These are phyloP conservation scores for Leptopilina myrica DNA, from an alignment of 2,888 invertebrate species.

Conservation along the genomic window DNA sequence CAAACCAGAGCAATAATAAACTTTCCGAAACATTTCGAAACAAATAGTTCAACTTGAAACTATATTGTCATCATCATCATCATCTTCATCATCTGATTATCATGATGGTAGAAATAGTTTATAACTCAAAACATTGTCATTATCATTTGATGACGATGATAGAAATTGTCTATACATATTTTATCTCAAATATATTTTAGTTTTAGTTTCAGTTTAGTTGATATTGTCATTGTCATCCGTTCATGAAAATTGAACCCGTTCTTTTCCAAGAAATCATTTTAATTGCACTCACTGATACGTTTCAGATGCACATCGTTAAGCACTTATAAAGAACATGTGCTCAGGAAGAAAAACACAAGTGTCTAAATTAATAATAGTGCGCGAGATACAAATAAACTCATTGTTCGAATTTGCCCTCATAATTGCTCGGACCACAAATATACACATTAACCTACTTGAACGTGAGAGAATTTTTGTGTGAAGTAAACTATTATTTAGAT, in stretches of 20 bases:
- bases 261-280: background rate
- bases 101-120: background rate
- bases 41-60: background rate
- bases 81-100: no score
- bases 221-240: background rate
- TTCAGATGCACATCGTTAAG: background rate
- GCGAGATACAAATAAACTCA: slow-evolving; percentile 9
- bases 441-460: slow-evolving; percentile 34
- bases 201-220: no score
- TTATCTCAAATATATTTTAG: no score
- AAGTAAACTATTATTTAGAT: slow-evolving; percentile 15
- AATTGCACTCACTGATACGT: background rate
- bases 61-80: background rate
- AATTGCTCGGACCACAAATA: slow-evolving; percentile 19
- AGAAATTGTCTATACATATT: background rate
- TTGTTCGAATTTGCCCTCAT: slow-evolving; percentile 30
- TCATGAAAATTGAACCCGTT: no score
- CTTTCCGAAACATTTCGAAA: background rate
- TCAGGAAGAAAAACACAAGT: background rate
- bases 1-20: background rate
- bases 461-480: slow-evolving; percentile 24
- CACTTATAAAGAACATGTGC: background rate
- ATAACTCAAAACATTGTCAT: background rate
- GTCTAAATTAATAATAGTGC: slow-evolving; percentile 11
- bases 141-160: no score